phyloP scores from a whole-genome alignment of 2,888 invertebrate genomes.

The Apeira syringaria region DNA sequence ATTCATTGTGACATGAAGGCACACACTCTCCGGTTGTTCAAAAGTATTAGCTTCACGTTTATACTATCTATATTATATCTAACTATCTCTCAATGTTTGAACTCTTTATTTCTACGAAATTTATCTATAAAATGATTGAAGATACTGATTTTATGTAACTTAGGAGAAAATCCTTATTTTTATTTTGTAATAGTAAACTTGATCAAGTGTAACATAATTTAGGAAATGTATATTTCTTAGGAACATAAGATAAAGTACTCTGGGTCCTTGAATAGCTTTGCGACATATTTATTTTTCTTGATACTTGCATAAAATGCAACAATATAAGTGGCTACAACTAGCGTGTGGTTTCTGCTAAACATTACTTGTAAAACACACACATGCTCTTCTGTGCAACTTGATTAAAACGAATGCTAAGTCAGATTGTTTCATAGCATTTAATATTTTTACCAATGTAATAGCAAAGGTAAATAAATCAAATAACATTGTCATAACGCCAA shows the following conservation, averaged over 20 bases:
- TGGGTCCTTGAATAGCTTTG: constrained; percentile 67
- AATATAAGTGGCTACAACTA: constrained; percentile 37
- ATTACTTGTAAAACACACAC: constrained; percentile 20
- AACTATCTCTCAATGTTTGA: constrained; percentile 47
- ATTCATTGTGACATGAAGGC: too few relatives aligned
- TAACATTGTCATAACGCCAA: constrained; percentile 55
- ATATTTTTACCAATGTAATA: constrained; percentile 82
- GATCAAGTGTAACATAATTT: constrained; percentile 78
- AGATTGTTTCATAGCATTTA: constrained; percentile 80
- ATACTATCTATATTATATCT: constrained; percentile 37
- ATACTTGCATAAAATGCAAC: constrained; percentile 52
- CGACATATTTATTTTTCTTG: constrained; percentile 52
- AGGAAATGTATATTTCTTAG: constrained; percentile 77
- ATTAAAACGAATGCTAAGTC: constrained; percentile 78
- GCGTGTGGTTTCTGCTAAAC: neutral
- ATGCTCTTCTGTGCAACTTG: constrained; percentile 58
- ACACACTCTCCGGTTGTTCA: constrained; percentile 44
- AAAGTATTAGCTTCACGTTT: constrained; percentile 40
- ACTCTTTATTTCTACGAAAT: constrained; percentile 49
- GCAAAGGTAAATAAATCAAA: constrained; percentile 83
- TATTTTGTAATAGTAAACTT: constrained; percentile 51
- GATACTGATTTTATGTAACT: constrained; percentile 48
- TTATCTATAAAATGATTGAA: constrained; percentile 27
- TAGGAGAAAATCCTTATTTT: constrained; percentile 53
- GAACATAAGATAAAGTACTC: constrained; percentile 77